Conservation (phyloP, 2,888 invertebrate genomes). For the Tipula helvola region DNA sequence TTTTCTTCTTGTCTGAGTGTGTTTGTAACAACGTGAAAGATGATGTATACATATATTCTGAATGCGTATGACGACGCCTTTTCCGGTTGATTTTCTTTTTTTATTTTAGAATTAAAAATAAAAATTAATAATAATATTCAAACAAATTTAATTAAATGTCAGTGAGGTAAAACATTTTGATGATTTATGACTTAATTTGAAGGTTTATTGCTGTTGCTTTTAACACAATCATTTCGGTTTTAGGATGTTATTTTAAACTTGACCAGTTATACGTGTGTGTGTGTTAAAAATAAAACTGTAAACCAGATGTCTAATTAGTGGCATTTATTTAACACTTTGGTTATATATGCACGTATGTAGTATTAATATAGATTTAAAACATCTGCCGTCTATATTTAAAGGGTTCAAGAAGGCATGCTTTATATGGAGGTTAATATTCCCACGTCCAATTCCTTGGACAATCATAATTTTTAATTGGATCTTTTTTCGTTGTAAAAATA, state of each 20-base stretch:
- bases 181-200: slow-evolving; percentile 4
- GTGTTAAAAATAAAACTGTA: background rate
- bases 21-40: background rate
- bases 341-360: too few relatives aligned
- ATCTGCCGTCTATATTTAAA: background rate
- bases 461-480: background rate
- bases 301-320: background rate
- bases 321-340: background rate
- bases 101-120: background rate
- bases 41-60: background rate
- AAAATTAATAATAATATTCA: background rate
- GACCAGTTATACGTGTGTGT: background rate
- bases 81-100: background rate
- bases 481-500: background rate
- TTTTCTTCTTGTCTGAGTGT: background rate
- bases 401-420: background rate
- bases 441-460: background rate
- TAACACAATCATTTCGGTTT: background rate
- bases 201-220: background rate
- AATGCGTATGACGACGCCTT: background rate
- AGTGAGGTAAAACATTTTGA: background rate
- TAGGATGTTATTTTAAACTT: background rate
- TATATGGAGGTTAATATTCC: background rate
- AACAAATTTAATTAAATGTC: slow-evolving; percentile 4
- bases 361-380: background rate